A percentile compares a stretch with the other conserved stretches of the same genome.
Evolutionary conservation across 1,140 invertebrate genomes (phyloP).

Genomic region (Aphidius gifuensis): DNA sequence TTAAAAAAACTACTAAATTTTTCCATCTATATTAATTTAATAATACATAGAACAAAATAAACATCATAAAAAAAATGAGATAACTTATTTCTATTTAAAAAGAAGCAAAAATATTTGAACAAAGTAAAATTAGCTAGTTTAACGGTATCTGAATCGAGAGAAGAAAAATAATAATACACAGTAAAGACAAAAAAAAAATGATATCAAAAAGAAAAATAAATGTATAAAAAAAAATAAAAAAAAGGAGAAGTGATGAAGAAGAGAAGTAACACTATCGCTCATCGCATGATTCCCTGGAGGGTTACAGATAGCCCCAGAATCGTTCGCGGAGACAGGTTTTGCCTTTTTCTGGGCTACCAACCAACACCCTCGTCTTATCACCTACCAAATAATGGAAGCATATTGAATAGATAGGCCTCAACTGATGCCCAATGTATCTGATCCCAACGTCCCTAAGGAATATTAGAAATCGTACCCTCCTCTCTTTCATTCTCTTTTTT

Average conservation of each 20-base stretch:
- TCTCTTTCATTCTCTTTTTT: constrained; percentile 24
- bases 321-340: constrained; percentile 14
- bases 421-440: constrained; percentile 38
- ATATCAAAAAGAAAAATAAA: constrained; percentile 4
- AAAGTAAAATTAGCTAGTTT: no score
- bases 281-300: constrained; percentile 30
- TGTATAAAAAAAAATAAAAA: constrained; percentile 13
- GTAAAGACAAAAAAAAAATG: no score
- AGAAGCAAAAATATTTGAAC: no score
- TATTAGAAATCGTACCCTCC: constrained; percentile 36
- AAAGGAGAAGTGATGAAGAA: constrained; percentile 17
- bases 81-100: no score
- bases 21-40: no score
- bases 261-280: constrained; percentile 33
- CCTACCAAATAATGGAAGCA: constrained; percentile 44
- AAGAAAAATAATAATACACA: no score
- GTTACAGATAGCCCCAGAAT: constrained; percentile 25
- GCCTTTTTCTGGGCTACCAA: constrained; percentile 12
- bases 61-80: no score
- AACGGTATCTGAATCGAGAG: no score
- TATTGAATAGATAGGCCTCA: constrained; percentile 45
- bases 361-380: constrained; percentile 36
- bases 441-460: constrained; percentile 36
- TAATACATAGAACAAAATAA: no score
- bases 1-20: no score